Base-by-base conservation (phyloP, 2,888 invertebrate genomes). In the Apocheima hispidaria region DNA sequence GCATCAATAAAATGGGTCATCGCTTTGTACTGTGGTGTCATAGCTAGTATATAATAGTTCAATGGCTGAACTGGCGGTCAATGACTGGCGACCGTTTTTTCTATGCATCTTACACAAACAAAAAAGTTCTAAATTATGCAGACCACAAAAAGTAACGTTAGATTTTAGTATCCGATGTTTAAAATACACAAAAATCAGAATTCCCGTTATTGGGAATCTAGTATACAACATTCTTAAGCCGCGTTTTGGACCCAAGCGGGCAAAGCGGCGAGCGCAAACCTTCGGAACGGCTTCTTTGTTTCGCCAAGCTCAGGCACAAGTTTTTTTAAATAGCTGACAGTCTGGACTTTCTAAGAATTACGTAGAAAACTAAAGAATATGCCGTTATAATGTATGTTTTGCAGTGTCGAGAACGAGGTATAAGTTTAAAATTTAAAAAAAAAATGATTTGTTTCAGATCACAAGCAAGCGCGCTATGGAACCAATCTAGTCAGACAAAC, bases 401-500 rank as follows among this genome's bases (percentile, higher is more conserved):
- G n/a, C n/a, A n/a, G n/a, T n/a, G n/a, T n/a, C n/a, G n/a, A n/a
- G n/a, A n/a, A n/a, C n/a, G n/a, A n/a, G n/a, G n/a, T n/a, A n/a
- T n/a, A n/a, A n/a, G n/a, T n/a, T n/a, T n/a, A n/a, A n/a, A n/a
- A n/a, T n/a, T n/a, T n/a, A n/a, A 36, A 14, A 36, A 16, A 7
- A 14, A 16, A 26, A 40, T 51, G 0, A 21, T 16, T 55, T 50
- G 35, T 60, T 60, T 10, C 60, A 60, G 60, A 30, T 16, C 26
- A 14, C 21, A 36, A n/a, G 0, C 14, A 5, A 14, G 2, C 23
- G 40, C 43, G 23, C 26, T 10, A 44, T 44, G 43, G 10, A 44
- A 26, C 43, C 43, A 16, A 26, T 44, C 14, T 44, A 44, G 9
- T 21, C 21, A 16, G 23, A 7, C n/a, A 30, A 50, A 35, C 12